Evolutionary conservation across 2,113 vertebrate genomes (phyloP).

Genomic region (Zosterops borbonicus): DNA sequence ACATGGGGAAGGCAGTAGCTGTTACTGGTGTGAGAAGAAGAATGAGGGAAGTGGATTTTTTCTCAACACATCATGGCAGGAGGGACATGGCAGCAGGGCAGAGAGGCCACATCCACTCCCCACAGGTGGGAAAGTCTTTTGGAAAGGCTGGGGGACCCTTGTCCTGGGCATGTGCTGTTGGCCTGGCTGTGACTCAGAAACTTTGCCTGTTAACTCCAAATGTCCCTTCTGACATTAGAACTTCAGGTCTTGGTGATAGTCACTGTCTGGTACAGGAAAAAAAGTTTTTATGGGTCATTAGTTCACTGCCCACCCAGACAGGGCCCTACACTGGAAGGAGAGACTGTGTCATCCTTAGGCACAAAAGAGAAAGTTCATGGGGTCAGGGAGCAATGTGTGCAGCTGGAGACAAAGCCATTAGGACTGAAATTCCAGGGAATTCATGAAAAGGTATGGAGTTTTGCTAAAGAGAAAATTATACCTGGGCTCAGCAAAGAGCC

Average conservation of each 20-base stretch:
- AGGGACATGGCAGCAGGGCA: not conserved
- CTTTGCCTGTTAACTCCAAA: not conserved
- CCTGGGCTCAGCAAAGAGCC: not conserved
- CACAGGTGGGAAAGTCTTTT: not conserved
- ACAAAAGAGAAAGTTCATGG: not conserved
- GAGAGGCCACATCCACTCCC: not conserved
- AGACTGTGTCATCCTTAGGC: not conserved
- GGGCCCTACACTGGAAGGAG: too few species aligned
- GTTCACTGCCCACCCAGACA: not conserved
- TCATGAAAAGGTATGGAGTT: fast-evolving
- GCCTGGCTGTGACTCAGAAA: not conserved
- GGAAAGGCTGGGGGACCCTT: not conserved
- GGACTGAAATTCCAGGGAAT: not conserved
- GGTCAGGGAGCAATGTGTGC: not conserved
- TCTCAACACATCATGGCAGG: not conserved
- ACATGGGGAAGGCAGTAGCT: not conserved
- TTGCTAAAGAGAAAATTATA: not conserved
- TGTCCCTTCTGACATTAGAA: not conserved
- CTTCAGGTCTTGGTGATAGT: not conserved
- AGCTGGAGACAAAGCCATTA: not conserved
- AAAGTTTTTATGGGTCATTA: not conserved
- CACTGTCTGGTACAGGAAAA: not conserved
- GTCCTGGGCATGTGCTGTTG: not conserved
- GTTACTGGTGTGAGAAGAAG: not conserved
- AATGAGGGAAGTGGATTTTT: not conserved